Percentiles rank a stretch among this genome's conserved stretches.
These are phyloP conservation scores for Epistrophella euchroma DNA, from an alignment of 2,888 invertebrate species.

Conservation along the genomic window DNA sequence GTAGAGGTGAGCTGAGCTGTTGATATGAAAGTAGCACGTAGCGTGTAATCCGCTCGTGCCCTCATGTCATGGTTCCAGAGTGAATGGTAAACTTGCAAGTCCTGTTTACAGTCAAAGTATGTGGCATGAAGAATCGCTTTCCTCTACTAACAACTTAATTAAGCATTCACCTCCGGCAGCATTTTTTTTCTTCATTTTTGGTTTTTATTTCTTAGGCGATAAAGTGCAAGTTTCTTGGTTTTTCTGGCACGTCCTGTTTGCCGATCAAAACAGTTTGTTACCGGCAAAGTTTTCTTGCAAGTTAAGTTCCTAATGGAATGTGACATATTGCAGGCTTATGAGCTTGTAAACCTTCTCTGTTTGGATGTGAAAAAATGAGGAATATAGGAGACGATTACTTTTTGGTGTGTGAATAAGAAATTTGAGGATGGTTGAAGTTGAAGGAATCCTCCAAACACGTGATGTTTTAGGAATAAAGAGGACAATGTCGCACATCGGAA, in stretches of 20 bases:
- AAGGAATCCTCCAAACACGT: conserved; percentile 8
- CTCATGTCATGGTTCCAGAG: conserved; percentile 31
- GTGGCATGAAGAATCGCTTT: conserved; percentile 44
- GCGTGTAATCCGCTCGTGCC: conserved; percentile 13
- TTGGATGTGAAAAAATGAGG: conserved; percentile 52
- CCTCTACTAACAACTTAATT: conserved; percentile 63
- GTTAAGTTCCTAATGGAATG: conserved; percentile 61
- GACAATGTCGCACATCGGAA: not conserved
- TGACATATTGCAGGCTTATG: conserved; percentile 73
- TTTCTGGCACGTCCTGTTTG: conserved; percentile 62
- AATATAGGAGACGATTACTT: conserved; percentile 18
- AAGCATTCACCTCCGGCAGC: conserved; percentile 63
- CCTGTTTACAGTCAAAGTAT: not conserved
- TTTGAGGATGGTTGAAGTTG: conserved; percentile 14
- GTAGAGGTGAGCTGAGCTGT: conserved; percentile 50
- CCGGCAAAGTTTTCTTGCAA: conserved; percentile 56
- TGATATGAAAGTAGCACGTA: conserved; percentile 46
- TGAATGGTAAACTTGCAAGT: conserved; percentile 21
- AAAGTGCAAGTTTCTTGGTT: conserved; percentile 64
- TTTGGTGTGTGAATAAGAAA: conserved; percentile 19
- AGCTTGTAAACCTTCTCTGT: conserved; percentile 40
- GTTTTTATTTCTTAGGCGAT: conserved; percentile 47
- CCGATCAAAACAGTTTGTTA: conserved; percentile 66
- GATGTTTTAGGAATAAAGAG: conserved; percentile 3
- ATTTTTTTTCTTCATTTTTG: conserved; percentile 13